Evolutionary conservation across 92 coral and sea anemone species (phyloP).

Genomic region (Scolanthus callimorphus): DNA sequence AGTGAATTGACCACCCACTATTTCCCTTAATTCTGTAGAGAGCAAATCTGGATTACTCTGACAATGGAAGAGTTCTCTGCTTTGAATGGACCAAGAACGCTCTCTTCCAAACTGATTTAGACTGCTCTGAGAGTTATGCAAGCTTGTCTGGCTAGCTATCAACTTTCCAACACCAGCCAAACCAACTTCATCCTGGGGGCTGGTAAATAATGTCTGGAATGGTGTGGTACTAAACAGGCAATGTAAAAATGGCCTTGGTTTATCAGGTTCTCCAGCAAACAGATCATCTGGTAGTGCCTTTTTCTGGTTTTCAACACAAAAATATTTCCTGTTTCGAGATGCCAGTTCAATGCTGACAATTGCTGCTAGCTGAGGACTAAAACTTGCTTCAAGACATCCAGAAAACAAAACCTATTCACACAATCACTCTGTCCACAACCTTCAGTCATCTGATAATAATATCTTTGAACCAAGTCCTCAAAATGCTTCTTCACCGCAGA

Average conservation of each 20-base stretch:
- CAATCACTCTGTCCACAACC: slow-evolving; percentile 84
- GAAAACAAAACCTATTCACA: slow-evolving; percentile 82
- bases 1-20: slow-evolving; percentile 11
- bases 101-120: slow-evolving; percentile 13
- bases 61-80: not conserved
- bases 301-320: slow-evolving; percentile 44
- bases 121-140: slow-evolving; percentile 14
- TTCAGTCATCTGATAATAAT: slow-evolving; percentile 75
- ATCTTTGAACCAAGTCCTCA: slow-evolving; percentile 71
- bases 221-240: slow-evolving; percentile 78
- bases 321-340: slow-evolving; percentile 62
- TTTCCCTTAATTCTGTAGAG: slow-evolving; percentile 9
- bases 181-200: not conserved
- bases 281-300: slow-evolving; percentile 43
- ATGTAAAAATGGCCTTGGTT: slow-evolving; percentile 74
- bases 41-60: slow-evolving; percentile 16
- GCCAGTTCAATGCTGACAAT: slow-evolving; percentile 93
- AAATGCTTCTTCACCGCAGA: slow-evolving; percentile 68
- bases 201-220: slow-evolving; percentile 59
- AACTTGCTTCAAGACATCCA: slow-evolving; percentile 41
- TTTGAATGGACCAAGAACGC: slow-evolving; percentile 9
- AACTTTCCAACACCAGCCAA: slow-evolving; percentile 3
- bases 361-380: slow-evolving; percentile 71
- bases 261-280: slow-evolving; percentile 65
- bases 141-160: slow-evolving; percentile 4